A percentile compares a stretch with the other conserved stretches of the same genome.
These are phyloP conservation scores for Burhinus bistriatus DNA, from an alignment of 2,113 vertebrate genomes.

Conservation along the genomic window DNA sequence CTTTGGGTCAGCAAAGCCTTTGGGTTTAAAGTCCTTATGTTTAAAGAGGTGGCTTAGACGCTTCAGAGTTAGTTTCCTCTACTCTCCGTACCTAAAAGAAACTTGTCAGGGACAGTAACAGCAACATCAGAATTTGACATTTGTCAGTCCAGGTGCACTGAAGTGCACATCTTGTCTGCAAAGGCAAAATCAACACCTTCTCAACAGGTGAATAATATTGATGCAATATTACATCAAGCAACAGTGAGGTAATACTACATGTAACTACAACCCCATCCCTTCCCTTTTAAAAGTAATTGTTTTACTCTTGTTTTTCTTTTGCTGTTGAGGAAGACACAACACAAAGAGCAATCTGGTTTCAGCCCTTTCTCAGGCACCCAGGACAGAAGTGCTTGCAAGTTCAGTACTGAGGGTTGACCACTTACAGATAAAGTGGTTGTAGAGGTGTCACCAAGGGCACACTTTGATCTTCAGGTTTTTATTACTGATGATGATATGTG, in stretches of 20 bases:
- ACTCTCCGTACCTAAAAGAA: not conserved
- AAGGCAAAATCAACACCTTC: not conserved
- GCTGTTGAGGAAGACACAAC: not conserved
- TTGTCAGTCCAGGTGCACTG: not conserved
- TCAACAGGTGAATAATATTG: not conserved
- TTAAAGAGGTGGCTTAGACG: not conserved
- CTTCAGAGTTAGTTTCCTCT: not conserved
- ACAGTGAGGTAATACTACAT: not conserved
- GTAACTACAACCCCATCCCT: not conserved
- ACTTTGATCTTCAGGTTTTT: constrained; percentile 14
- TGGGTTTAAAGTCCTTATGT: not conserved
- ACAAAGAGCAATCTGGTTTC: not conserved
- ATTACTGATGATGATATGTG: not conserved
- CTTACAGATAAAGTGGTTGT: not conserved
- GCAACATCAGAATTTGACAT: not conserved
- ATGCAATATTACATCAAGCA: not conserved
- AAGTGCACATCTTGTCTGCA: not conserved
- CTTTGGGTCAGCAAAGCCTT: not conserved
- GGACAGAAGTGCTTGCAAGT: not conserved
- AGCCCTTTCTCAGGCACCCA: not conserved
- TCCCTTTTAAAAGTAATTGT: not conserved
- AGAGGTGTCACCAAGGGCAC: not conserved
- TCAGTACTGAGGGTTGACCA: not conserved
- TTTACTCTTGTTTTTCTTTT: not conserved
- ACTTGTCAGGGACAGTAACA: not conserved